Base-by-base conservation (phyloP, 2,113 vertebrate species). In the Colius striatus region DNA sequence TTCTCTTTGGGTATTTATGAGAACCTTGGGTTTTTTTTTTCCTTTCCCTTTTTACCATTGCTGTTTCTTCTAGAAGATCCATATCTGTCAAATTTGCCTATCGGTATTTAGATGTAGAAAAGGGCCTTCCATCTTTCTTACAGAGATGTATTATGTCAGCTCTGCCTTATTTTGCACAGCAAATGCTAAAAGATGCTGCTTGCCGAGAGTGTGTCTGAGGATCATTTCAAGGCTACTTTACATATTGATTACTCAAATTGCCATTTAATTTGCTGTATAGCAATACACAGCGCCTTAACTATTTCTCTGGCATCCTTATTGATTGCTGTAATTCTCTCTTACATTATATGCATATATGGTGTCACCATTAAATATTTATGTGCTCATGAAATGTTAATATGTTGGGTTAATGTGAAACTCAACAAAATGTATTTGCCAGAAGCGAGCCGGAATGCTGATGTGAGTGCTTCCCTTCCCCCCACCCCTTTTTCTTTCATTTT, bases 241-340 rank as follows among this genome's bases (percentile, higher is more conserved):
- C 96, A 97, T 98, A 97, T 97, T 97, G 97, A 97, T 97, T 97
- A 90, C 92, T 97, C 71, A 95, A 95, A 97, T 97, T 97, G 95
- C 95, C 92, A 83, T 95, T 97, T 97, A 97, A 97, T 98, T 98
- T 97, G 95, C 94, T 95, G 83, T 68, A 60, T 95, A 81, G 94
- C 97, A 96, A 93, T 97, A 97, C 84, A 94, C 90, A 75, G 87
- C 78, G 80, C 89, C 91, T 95, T 92, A 91, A 84, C 95, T 97
- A 80, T 96, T 96, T 97, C 92, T 97, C 89, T 72, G 20, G 75
- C 92, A 58, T 96, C 87, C 97, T 97, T 97, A 97, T 96, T 97
- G 98, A 97, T 95, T 96, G 96, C 91, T 95, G 95, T 97, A 95
- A 97, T 95, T 97, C 92, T 96, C 72, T 71, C 90, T 95, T 90